Percentiles rank a stretch among this genome's conserved stretches.
These are phyloP conservation scores for Diplodus puntazzo DNA, from an alignment of 2,797 vertebrate genomes.

Conservation along the genomic window DNA sequence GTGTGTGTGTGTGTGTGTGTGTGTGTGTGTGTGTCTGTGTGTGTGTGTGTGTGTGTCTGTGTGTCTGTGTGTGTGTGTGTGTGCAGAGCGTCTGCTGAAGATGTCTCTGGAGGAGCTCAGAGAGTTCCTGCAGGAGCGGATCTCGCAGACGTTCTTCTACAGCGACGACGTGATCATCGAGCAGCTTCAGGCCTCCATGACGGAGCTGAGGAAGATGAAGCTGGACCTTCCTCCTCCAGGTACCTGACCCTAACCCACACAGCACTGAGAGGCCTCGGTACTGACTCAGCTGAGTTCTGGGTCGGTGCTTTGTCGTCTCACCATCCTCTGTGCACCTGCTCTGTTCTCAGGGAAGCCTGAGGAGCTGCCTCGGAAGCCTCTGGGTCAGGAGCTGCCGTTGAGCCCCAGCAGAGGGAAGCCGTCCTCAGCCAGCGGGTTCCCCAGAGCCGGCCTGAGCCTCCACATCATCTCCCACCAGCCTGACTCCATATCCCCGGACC, in stretches of 20 bases:
- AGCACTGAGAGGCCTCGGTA: neutral
- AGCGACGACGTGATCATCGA: constrained; percentile 83
- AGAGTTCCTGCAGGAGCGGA: constrained; percentile 90
- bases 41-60: too few species aligned
- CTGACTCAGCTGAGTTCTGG: neutral
- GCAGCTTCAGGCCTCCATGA: constrained; percentile 86
- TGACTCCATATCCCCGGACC: constrained; percentile 69
- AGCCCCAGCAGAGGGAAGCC: constrained; percentile 60
- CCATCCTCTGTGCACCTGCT: neutral
- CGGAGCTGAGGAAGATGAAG: constrained; percentile 87
- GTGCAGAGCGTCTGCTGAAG: constrained; percentile 82
- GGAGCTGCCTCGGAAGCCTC: constrained; percentile 86
- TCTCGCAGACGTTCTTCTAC: constrained; percentile 74
- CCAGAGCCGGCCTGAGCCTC: constrained; percentile 61
- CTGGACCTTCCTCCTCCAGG: constrained; percentile 89
- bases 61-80: constrained; percentile 1
- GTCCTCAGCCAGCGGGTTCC: constrained; percentile 47
- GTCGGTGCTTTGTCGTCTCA: neutral
- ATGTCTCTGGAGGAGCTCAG: constrained; percentile 88
- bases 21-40: too few species aligned
- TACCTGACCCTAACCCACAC: constrained; percentile 25
- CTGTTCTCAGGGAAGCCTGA: constrained; percentile 86
- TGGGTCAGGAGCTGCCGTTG: constrained; percentile 87
- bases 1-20: too few species aligned
- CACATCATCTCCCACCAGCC: constrained; percentile 68